These are phyloP conservation scores for Metridium senile DNA, from an alignment of 92 coral and sea anemone genomes.

Conservation along the genomic window DNA sequence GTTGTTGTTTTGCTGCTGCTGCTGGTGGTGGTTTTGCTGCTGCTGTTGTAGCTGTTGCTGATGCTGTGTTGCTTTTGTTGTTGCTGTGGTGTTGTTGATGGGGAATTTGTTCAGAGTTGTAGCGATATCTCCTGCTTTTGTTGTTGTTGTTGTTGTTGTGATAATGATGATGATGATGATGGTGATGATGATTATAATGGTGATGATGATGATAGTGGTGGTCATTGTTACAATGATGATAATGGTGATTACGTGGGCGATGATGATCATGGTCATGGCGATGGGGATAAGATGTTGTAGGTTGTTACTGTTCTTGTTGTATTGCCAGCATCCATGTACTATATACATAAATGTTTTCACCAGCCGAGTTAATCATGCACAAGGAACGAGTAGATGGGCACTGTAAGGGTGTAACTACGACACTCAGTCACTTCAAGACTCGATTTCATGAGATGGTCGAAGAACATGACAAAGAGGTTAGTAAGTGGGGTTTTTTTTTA, in stretches of 20 bases:
- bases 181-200: background rate
- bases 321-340: too few relatives aligned
- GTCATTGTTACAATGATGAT: background rate
- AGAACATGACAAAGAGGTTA: conserved; percentile 97
- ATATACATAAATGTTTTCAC: too few relatives aligned
- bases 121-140: too few relatives aligned
- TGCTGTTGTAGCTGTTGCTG: too few relatives aligned
- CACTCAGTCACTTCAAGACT: conserved; percentile 87
- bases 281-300: background rate
- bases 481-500: too few relatives aligned
- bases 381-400: conserved; percentile 95
- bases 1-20: too few relatives aligned
- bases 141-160: too few relatives aligned
- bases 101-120: too few relatives aligned
- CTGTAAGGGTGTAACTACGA: conserved; percentile 85
- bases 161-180: background rate
- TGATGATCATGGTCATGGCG: background rate
- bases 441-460: conserved; percentile 95
- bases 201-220: background rate
- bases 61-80: too few relatives aligned
- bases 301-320: background rate
- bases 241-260: background rate
- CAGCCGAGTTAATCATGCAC: conserved; percentile 95
- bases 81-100: too few relatives aligned
- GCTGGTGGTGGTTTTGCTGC: too few relatives aligned